phyloP scores from a whole-genome alignment of 2,888 invertebrate species.

The Chironomus tentans region DNA sequence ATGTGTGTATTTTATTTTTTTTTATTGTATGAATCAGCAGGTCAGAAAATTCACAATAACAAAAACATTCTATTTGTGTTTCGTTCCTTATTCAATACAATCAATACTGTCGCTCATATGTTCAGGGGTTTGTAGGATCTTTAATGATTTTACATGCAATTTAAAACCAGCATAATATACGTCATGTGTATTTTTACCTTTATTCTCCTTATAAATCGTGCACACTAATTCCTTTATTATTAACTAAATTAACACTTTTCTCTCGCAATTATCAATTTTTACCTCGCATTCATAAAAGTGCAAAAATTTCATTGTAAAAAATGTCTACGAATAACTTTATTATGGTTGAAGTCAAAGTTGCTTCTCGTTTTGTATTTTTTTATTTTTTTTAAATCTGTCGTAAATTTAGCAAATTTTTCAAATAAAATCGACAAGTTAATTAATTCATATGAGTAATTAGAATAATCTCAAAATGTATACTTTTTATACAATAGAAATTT shows the following conservation, averaged over 20 bases:
- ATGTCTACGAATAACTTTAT: background rate
- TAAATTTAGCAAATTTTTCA: no score
- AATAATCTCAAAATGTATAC: no score
- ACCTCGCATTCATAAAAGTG: background rate
- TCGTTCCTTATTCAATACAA: background rate
- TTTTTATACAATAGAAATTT: no score
- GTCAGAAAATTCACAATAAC: constrained; percentile 10
- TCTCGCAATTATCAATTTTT: background rate
- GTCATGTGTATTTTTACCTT: background rate
- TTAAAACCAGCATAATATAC: background rate
- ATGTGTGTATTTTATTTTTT: no score
- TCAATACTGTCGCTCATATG: background rate
- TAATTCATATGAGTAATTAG: no score
- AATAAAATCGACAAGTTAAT: no score
- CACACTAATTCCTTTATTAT: background rate
- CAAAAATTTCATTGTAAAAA: background rate
- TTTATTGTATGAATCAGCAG: background rate
- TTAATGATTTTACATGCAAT: background rate
- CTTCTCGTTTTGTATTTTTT: background rate
- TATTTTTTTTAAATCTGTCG: no score
- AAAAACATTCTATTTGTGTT: background rate
- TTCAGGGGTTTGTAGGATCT: background rate
- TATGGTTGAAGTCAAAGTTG: background rate
- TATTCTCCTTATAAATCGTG: background rate
- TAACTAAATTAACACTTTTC: background rate